phyloP scores from a whole-genome alignment of 2,113 vertebrate genomes.

The Albula goreensis region DNA sequence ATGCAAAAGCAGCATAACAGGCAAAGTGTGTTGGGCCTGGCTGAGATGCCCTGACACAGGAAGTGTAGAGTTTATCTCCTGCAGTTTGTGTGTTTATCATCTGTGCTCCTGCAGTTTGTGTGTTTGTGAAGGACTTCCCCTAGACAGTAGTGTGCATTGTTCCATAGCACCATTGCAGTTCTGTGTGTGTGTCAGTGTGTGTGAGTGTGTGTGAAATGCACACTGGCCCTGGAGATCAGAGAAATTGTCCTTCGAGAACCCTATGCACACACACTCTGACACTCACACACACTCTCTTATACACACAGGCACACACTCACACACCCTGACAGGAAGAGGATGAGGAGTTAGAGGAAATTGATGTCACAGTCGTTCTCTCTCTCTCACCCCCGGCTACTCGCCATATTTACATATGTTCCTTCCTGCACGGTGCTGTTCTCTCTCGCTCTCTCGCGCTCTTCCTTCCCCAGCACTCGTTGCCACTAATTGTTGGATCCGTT shows the following conservation, averaged over 20 bases:
- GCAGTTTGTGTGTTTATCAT: no score
- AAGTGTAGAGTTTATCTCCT: no score
- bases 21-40: no score
- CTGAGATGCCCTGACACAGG: no score
- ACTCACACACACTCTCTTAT: background rate
- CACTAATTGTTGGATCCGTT: conserved; percentile 4
- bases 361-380: background rate
- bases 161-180: no score
- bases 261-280: background rate
- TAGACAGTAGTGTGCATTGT: no score
- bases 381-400: conserved; percentile 17
- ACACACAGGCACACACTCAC: background rate
- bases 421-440: conserved; percentile 24
- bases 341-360: conserved; percentile 16
- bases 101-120: background rate
- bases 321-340: background rate
- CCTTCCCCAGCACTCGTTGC: background rate
- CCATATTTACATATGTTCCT: conserved; percentile 50
- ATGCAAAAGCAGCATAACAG: no score
- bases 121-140: background rate
- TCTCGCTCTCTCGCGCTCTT: conserved; percentile 23
- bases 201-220: no score
- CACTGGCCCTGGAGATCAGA: background rate
- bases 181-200: no score
- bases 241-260: conserved; percentile 7